Percentiles rank a stretch among this genome's conserved stretches.
Evolutionary conservation across 2,797 vertebrate species (phyloP).

Genomic region (Enteromius fasciolatus): DNA sequence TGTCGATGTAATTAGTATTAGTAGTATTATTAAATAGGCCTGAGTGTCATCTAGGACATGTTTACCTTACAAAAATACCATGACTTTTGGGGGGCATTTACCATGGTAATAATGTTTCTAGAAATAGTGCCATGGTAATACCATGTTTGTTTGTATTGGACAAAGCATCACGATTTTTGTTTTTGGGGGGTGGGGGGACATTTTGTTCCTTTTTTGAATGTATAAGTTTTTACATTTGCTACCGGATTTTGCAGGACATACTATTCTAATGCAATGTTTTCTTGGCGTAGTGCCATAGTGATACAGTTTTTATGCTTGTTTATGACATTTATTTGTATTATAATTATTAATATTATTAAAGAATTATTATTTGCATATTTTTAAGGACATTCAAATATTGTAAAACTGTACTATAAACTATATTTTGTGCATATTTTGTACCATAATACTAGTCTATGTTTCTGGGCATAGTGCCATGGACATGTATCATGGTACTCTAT

Average conservation of each 20-base stretch:
- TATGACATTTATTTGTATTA: too few species aligned
- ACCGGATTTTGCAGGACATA: too few species aligned
- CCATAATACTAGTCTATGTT: neutral
- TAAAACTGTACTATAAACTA: neutral
- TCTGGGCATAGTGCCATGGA: neutral
- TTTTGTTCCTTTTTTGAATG: conserved; percentile 1
- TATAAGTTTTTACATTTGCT: too few species aligned
- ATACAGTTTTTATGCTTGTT: neutral
- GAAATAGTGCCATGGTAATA: neutral
- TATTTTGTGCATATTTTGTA: neutral
- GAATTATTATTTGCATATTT: too few species aligned
- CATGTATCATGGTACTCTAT: neutral
- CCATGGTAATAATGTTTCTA: neutral
- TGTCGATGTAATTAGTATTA: too few species aligned
- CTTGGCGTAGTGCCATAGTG: neutral
- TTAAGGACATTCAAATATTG: neutral
- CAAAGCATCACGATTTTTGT: neutral
- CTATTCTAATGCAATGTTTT: neutral
- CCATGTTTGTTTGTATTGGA: neutral
- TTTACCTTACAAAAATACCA: neutral
- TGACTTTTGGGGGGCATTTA: neutral
- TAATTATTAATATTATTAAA: too few species aligned
- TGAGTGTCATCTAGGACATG: neutral
- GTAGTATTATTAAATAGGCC: too few species aligned
- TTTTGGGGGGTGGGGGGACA: neutral